Base-by-base conservation (phyloP, 1,140 invertebrate genomes). In the Rhagoletis pomonella region DNA sequence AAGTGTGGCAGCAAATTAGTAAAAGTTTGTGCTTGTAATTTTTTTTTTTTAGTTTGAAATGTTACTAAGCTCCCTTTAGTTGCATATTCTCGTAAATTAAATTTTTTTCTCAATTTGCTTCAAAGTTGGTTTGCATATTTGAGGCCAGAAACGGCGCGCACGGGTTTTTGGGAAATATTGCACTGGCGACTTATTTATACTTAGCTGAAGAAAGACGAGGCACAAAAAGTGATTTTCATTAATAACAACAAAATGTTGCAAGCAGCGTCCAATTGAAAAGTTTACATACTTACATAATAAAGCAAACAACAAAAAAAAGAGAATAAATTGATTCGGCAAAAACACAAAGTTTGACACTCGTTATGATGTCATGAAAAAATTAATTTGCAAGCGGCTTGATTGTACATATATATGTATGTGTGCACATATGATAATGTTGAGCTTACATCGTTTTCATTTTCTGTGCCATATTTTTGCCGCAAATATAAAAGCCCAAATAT, bases 1-100 rank as follows among this genome's bases (percentile, higher is more conserved):
- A 85, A 85, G 81, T 85, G 81, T 85, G 55, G 50, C 58, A 60
- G 81, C 50, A 85, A 85, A 85, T 85, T 85, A 85, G 81, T 58
- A 85, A 85, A 85, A 85, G n/a, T 85, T 85, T 39, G 81, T 19
- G 5, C 3, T 39, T 73, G 9, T 85, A 29, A 12, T 29, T n/a
- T 50, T 84, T 84, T 59, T 59, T 39, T n/a, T 84, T 55, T 39
- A 58, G 9, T 42, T 44, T 44, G 9, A 55, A 55, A 44, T 69
- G 17, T 69, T 47, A 17, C 50, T 29, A 29, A 29, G 29, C 29
- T 55, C 0, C 10, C 2, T 55, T 55, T 55, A 1, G 50, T 55
- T 7, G 10, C 50, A 55, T 7, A 55, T 55, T 1, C 50, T 55
- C 5, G 50, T 55, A 29, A 29, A 55, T 55, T 55, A 55, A 10